Base-by-base conservation (phyloP, 2,797 vertebrate genomes). In the Lacerta bilineata region DNA sequence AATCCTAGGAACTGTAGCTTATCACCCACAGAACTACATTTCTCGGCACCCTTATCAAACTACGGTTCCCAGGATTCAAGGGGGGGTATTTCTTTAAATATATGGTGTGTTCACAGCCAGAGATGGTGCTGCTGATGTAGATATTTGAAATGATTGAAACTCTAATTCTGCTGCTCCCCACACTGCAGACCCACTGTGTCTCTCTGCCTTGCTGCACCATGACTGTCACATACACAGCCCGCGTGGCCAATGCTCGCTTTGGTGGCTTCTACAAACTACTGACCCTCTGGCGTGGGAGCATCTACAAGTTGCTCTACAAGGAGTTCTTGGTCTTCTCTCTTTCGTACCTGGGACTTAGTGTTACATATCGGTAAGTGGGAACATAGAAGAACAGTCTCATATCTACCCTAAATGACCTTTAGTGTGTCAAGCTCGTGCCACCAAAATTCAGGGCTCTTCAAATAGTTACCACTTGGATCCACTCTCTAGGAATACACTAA, bases 181-280 rank as follows among this genome's bases (percentile, higher is more conserved):
- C 18, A 9, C 33, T 78, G 66, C 46, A 80, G 91, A 39, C 5
- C 7, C 29, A 71, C 10, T n/a, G 6, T 72, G 5, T 9, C 66
- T 78, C 39, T 43, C 50, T 41, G 39, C 50, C 50, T 55, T 17
- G 50, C n/a, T 69, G 11, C 8, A 77, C 89, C 81, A 99, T 99
- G 98, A 99, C 98, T 0, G 98, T 99, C 93, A 99, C 98, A 0
- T 99, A 99, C 96, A 99, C 98, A 0, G 98, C 98, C 55, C 96
- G 97, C 25, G 98, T 99, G 46, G 98, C 98, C 11, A 98, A 98
- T 1, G 98, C 98, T 43, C 98, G 98, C 39, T 98, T 99, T 85
- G 98, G 98, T 4, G 98, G 98, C 80, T 99, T 99, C 96, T 99
- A 98, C 85, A 98, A 98, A 91, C 96, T 99, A 87, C 97, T 99